phyloP scores from a whole-genome alignment of 1,140 invertebrate species.

The Aphaenogaster floridana region DNA sequence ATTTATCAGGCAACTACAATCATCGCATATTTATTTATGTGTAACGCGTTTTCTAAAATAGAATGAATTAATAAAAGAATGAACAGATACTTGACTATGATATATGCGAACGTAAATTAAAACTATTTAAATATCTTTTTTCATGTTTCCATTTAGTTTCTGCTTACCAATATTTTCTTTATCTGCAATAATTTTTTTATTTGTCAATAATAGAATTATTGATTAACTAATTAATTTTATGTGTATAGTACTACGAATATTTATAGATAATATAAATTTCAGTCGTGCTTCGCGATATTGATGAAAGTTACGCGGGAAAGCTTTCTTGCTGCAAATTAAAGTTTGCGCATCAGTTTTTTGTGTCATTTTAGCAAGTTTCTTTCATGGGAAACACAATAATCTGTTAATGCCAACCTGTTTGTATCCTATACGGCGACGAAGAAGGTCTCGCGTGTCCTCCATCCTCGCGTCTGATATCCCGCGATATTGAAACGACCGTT shows the following conservation, averaged over 20 bases:
- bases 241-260: neutral
- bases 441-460: conserved; percentile 31
- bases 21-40: neutral
- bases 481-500: conserved; percentile 84
- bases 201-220: neutral
- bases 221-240: neutral
- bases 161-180: neutral
- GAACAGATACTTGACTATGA: neutral
- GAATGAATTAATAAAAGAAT: neutral
- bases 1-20: neutral
- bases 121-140: conserved; percentile 6
- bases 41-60: neutral
- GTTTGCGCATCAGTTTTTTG: conserved; percentile 31
- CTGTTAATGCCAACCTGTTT: conserved; percentile 42
- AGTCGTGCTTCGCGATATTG: conserved; percentile 11
- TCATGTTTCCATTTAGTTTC: neutral
- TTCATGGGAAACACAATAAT: conserved; percentile 40
- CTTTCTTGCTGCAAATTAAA: conserved; percentile 13
- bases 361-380: conserved; percentile 35
- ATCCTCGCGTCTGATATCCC: conserved; percentile 38
- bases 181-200: neutral
- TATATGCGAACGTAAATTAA: neutral
- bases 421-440: conserved; percentile 12
- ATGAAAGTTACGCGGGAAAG: neutral
- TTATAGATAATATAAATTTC: neutral